Evolutionary conservation across 2,113 vertebrate species (phyloP), one percentile per base, ranked within the genome.

Genomic region (Toxotes jaculatrix): DNA sequence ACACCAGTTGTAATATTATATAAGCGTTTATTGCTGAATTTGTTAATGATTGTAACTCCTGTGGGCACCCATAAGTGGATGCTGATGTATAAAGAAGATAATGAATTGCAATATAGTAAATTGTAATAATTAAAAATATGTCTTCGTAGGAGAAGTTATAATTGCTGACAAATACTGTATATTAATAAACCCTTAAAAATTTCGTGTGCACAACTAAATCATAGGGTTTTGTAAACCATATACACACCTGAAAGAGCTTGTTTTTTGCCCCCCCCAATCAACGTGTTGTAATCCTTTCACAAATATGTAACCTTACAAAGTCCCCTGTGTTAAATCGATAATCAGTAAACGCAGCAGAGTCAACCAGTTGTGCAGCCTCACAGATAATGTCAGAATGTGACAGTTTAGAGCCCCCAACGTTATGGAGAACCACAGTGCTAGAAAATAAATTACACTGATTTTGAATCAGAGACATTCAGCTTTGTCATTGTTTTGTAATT

Each of bases 251-350:
- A 53, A 31, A 40, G 65, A 66, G 8, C 21, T 66, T 59, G 45
- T 53, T 51, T 51, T 32, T 32, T 17, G 17, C 17, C 40, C 4
- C 19, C 36, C 7, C 42, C 4, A 14, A 40, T 59, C 67, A 67
- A 7, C 70, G 80, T 92, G 81, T 91, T 69, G 86, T 84, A 85
- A 91, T 66, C 73, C n/a, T 36, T 80, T 76, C 17, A 83, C 80
- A 80, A 88, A 87, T 77, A 79, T 83, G 65, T 87, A 72, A 89
- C 53, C 69, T 84, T 53, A 55, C 90, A 84, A 92, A 90, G 88
- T 91, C 84, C 84, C 59, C 55, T 8, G 63, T 27, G 65, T 47
- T 79, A 9, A 84, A 88, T 90, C 55, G 14, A 91, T 92, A 82
- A 89, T 90, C 59, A 85, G 74, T 72, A 62, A 81, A 74, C 55